A percentile compares a stretch with the other conserved stretches of the same genome.
These are phyloP conservation scores for Glyphotaelius pellucidus DNA, from an alignment of 2,888 invertebrate genomes.

Conservation along the genomic window DNA sequence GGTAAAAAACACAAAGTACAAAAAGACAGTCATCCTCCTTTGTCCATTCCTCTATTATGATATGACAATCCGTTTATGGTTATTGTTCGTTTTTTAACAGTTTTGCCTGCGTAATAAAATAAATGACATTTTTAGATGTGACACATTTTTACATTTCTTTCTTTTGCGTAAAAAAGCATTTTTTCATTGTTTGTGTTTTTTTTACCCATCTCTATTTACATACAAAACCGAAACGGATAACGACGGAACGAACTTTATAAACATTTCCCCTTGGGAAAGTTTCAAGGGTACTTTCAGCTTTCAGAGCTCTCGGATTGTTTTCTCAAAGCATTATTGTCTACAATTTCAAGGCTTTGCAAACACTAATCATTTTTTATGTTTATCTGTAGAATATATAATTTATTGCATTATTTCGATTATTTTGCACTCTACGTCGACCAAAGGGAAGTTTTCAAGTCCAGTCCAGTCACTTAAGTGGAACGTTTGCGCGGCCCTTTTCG, in stretches of 20 bases:
- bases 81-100: conserved; percentile 44
- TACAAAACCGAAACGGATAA: conserved; percentile 18
- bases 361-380: neutral
- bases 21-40: conserved; percentile 29
- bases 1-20: conserved; percentile 3
- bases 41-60: conserved; percentile 4
- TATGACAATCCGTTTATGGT: conserved; percentile 30
- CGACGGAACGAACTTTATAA: neutral
- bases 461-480: no score
- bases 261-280: neutral
- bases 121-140: conserved; percentile 39
- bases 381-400: neutral
- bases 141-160: conserved; percentile 40
- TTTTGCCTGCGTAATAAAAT: conserved; percentile 41
- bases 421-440: neutral
- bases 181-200: conserved; percentile 9
- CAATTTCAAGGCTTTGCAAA: neutral
- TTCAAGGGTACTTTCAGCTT: neutral
- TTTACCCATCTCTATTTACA: neutral
- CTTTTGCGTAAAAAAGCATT: conserved; percentile 9
- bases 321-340: neutral
- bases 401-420: neutral
- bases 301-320: neutral
- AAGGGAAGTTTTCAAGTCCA: neutral
- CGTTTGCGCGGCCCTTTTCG: no score